Base-by-base conservation (phyloP, 1,140 invertebrate genomes). In the Aphaenogaster rudis region DNA sequence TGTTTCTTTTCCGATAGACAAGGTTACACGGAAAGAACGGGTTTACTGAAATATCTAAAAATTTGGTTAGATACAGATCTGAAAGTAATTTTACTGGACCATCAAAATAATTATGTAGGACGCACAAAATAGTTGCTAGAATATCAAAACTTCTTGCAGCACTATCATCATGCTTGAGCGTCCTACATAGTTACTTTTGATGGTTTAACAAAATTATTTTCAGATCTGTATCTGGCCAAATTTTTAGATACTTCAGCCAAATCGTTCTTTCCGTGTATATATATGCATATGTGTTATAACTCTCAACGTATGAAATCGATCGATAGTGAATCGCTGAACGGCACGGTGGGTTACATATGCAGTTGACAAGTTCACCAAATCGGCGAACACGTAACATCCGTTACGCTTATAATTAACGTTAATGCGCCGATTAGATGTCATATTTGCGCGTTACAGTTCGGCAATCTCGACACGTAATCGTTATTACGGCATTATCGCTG, bases 391-490 rank as follows among this genome's bases (percentile, higher is more conserved):
- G 85, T 63, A 86, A 86, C 85, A 81, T 61, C 36, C 64, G 77
- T 67, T 61, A 69, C 64, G 66, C 52, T 81, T 71, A 72, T 86
- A 81, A 81, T 86, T 86, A 81, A 84, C 42, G 64, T 86, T 78
- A 86, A 81, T 81, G 63, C 64, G 54, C 42, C 80, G 80, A 84
- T 84, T 84, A 84, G 54, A 84, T 69, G 48, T 42, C 59, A 63
- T 50, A 57, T 57, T 66, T 78, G 80, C 42, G 66, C 52, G 28
- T 82, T 80, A 80, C 63, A 80, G 33, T 69, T 82, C 80, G 67
- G 42, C 54, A 48, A 76, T 76, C 21, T 42, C 50, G 39, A 85
- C 45, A 50, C 71, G 63, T 69, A 69, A 84, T 84, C 54, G 54
- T 74, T 84, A 84, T 79, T 78, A 33, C 61, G 48, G 39, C 59